phyloP scores from a whole-genome alignment of 2,888 invertebrate genomes.

The Miltochrista miniata region DNA sequence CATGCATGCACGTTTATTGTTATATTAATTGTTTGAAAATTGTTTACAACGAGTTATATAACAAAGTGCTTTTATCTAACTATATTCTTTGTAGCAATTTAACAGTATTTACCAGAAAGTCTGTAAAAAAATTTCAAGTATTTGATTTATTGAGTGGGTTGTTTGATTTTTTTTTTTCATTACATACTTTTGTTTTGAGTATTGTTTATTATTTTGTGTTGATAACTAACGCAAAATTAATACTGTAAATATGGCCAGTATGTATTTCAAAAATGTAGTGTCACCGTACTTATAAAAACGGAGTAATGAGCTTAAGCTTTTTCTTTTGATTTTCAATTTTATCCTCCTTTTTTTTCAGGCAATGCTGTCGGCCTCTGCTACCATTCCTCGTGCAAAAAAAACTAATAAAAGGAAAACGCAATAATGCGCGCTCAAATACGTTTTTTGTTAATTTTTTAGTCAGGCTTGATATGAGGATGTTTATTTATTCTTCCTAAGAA shows the following conservation, averaged over 20 bases:
- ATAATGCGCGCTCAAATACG: constrained; percentile 49
- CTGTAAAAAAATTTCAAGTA: too few relatives aligned
- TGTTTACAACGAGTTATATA: background rate
- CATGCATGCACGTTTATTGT: constrained; percentile 34
- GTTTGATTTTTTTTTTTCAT: constrained; percentile 12
- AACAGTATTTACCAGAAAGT: background rate
- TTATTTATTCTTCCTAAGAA: constrained; percentile 31
- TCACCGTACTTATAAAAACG: constrained; percentile 14
- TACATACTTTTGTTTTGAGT: background rate
- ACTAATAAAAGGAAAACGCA: constrained; percentile 88
- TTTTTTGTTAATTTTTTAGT: constrained; percentile 24
- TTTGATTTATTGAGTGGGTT: constrained; percentile 26
- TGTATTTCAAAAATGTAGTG: constrained; percentile 4
- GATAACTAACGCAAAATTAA: background rate
- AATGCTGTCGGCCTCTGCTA: constrained; percentile 86
- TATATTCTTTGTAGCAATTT: background rate
- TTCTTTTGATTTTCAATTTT: constrained; percentile 61
- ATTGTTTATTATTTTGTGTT: background rate
- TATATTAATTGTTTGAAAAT: constrained; percentile 9
- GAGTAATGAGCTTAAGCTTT: constrained; percentile 57
- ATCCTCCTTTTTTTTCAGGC: constrained; percentile 84
- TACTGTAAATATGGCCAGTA: constrained; percentile 15
- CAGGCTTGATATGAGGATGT: constrained; percentile 16
- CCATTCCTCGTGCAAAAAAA: constrained; percentile 89
- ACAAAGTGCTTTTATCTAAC: background rate